These are phyloP conservation scores for Helicolenus hilgendorfi DNA, from an alignment of 2,797 vertebrate genomes.

Conservation along the genomic window DNA sequence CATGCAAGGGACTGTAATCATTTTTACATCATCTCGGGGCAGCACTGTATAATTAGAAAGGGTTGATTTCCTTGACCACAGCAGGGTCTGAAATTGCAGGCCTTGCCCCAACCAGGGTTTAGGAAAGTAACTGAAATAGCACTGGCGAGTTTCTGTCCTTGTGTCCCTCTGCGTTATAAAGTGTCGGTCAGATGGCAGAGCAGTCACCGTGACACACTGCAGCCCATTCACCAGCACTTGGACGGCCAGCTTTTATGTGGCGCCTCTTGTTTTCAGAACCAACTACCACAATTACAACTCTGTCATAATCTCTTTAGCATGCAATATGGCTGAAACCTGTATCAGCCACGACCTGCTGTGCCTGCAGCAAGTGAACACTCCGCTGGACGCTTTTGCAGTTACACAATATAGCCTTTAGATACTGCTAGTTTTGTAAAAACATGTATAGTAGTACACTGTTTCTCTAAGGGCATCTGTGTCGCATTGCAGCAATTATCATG, in stretches of 20 bases:
- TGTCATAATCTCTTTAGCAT: constrained; percentile 82
- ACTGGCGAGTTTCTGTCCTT: constrained; percentile 77
- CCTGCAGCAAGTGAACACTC: constrained; percentile 35
- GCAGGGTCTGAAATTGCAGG: constrained; percentile 89
- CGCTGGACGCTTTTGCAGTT: constrained; percentile 11
- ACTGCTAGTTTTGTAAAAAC: constrained; percentile 6
- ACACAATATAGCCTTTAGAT: constrained; percentile 3
- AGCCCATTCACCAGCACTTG: constrained; percentile 71
- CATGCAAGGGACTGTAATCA: constrained; percentile 87
- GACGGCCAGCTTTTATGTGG: constrained; percentile 86
- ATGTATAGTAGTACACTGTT: neutral
- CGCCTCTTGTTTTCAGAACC: constrained; percentile 80
- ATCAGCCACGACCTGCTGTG: constrained; percentile 51
- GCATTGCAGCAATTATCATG: neutral
- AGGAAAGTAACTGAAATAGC: constrained; percentile 86
- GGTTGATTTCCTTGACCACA: constrained; percentile 88
- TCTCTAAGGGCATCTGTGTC: neutral
- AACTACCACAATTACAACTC: constrained; percentile 84
- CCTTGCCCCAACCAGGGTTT: constrained; percentile 74
- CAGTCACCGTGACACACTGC: constrained; percentile 72
- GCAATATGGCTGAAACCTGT: constrained; percentile 60
- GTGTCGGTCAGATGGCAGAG: constrained; percentile 80
- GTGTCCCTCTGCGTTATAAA: constrained; percentile 78
- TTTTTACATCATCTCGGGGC: constrained; percentile 86
- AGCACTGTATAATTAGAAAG: constrained; percentile 90